Percentiles rank a stretch among this genome's conserved stretches.
These are phyloP conservation scores for Ypsolopha sequella DNA, from an alignment of 2,888 invertebrate genomes.

Conservation along the genomic window DNA sequence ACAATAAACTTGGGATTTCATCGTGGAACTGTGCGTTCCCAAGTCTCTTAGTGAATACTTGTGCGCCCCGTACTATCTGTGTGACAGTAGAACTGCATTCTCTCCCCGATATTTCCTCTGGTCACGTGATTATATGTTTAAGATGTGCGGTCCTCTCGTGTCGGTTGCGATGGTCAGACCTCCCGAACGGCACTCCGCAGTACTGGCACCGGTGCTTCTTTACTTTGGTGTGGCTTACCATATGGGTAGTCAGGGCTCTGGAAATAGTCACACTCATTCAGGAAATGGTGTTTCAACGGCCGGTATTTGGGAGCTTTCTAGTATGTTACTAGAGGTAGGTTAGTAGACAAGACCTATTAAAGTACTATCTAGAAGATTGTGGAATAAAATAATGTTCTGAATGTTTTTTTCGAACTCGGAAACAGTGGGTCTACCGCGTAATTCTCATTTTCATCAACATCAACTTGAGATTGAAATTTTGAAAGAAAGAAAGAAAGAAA, in stretches of 20 bases:
- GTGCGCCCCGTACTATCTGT: neutral
- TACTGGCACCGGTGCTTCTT: constrained; percentile 48
- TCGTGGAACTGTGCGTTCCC: neutral
- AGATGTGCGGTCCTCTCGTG: constrained; percentile 54
- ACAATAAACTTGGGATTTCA: neutral
- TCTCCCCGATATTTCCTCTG: neutral
- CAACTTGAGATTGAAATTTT: no score
- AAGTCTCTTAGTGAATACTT: neutral
- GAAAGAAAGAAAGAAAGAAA: no score
- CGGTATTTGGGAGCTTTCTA: no score
- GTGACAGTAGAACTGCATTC: neutral
- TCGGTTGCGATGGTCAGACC: constrained; percentile 52
- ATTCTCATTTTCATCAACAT: no score
- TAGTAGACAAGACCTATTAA: no score
- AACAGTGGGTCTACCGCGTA: no score
- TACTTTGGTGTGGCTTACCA: constrained; percentile 48
- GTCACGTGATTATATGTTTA: constrained; percentile 14
- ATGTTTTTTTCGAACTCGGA: no score
- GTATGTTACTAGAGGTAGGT: no score
- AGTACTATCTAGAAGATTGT: no score
- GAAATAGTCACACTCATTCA: neutral
- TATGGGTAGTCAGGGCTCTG: constrained; percentile 43
- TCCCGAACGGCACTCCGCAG: constrained; percentile 47
- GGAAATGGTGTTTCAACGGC: neutral
- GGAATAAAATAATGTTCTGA: no score